Percentiles rank a stretch among this genome's conserved stretches.
Conservation (phyloP, 2,113 vertebrate genomes). For the Progne subis region DNA sequence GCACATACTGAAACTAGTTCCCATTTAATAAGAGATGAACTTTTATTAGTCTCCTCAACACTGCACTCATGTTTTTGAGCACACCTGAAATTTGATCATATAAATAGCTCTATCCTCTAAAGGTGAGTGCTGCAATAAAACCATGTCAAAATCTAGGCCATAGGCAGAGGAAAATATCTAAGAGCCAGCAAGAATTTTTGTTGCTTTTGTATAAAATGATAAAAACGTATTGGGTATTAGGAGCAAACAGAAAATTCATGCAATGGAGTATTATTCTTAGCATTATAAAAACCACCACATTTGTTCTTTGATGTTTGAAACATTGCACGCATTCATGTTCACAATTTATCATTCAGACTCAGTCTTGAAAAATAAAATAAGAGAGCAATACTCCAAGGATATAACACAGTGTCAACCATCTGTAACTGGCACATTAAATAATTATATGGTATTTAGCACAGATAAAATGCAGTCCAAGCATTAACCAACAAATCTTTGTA, state of each 20-base stretch:
- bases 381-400: neutral
- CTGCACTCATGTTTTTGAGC: neutral
- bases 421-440: slow-evolving; percentile 4
- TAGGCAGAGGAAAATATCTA: neutral
- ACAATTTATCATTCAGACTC: neutral
- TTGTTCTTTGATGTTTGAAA: neutral
- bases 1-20: neutral
- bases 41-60: slow-evolving; percentile 19
- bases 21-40: slow-evolving; percentile 19
- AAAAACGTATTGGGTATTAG: neutral
- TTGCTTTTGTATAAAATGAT: neutral
- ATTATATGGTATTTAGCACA: neutral
- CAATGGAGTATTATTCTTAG: neutral
- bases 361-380: neutral
- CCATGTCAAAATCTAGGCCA: neutral
- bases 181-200: neutral
- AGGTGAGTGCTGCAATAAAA: neutral
- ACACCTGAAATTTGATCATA: slow-evolving; percentile 1
- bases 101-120: slow-evolving; percentile 4
- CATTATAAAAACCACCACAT: neutral
- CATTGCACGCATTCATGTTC: neutral
- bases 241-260: neutral
- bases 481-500: neutral
- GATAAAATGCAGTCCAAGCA: neutral
- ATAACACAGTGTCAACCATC: neutral